These are phyloP conservation scores for Oryzias melastigma DNA, from an alignment of 2,113 vertebrate species.

Conservation along the genomic window DNA sequence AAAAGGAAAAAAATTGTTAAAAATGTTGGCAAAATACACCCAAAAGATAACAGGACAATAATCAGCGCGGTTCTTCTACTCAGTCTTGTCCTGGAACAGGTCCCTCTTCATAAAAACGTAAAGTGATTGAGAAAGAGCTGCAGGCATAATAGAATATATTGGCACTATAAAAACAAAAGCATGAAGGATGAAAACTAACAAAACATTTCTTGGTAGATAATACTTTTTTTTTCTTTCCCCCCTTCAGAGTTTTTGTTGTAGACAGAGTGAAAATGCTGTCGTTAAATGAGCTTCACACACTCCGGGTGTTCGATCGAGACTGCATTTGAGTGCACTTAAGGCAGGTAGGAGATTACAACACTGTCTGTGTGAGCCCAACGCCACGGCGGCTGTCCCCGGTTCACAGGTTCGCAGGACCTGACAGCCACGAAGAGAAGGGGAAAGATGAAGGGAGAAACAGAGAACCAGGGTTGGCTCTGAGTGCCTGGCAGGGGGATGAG, in stretches of 20 bases:
- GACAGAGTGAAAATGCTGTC: constrained; percentile 45
- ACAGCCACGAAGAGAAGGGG: constrained; percentile 40
- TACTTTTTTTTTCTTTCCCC: constrained; percentile 32
- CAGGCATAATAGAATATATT: constrained; percentile 60
- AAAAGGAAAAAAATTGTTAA: constrained; percentile 56
- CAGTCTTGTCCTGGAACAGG: constrained; percentile 35
- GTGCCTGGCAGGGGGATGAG: constrained; percentile 45
- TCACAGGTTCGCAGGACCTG: constrained; percentile 46
- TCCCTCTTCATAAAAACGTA: constrained; percentile 47
- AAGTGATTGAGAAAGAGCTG: constrained; percentile 54
- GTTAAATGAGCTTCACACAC: constrained; percentile 48
- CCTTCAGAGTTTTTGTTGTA: constrained; percentile 28
- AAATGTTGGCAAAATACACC: constrained; percentile 71
- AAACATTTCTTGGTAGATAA: constrained; percentile 65
- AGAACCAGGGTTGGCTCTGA: constrained; percentile 17
- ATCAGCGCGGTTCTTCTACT: constrained; percentile 41
- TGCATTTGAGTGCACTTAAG: constrained; percentile 78
- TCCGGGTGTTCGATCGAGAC: constrained; percentile 65
- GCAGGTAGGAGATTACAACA: constrained; percentile 67
- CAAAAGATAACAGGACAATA: constrained; percentile 26
- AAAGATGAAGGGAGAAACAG: constrained; percentile 19
- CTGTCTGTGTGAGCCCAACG: constrained; percentile 47
- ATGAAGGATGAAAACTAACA: constrained; percentile 58
- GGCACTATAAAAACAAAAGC: constrained; percentile 68
- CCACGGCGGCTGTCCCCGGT: constrained; percentile 53